Percentiles rank a stretch among this genome's conserved stretches.
Evolutionary conservation across 2,888 invertebrate species (phyloP).

Genomic region (Lagria hirta): DNA sequence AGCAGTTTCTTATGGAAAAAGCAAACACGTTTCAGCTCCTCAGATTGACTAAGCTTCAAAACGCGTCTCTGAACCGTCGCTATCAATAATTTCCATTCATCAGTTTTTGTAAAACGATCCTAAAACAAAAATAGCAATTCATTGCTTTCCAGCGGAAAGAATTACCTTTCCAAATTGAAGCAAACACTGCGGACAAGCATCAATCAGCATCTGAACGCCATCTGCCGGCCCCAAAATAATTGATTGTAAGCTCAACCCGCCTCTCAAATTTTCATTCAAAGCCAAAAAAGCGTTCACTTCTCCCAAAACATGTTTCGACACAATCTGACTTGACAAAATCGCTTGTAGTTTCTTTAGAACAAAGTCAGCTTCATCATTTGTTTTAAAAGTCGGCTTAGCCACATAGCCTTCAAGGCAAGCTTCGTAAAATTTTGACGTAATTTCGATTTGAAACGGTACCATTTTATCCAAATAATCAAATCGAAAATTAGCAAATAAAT

Average conservation of each 20-base stretch:
- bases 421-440: slow-evolving; percentile 47
- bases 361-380: slow-evolving; percentile 44
- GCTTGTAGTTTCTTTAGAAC: slow-evolving; percentile 57
- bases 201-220: slow-evolving; percentile 59
- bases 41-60: slow-evolving; percentile 44
- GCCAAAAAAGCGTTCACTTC: slow-evolving; percentile 66
- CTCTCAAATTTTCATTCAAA: slow-evolving; percentile 58
- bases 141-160: neutral
- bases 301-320: slow-evolving; percentile 59
- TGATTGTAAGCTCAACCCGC: slow-evolving; percentile 58
- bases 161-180: slow-evolving; percentile 67
- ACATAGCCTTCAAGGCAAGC: slow-evolving; percentile 39
- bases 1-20: slow-evolving; percentile 50
- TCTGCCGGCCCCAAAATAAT: slow-evolving; percentile 57
- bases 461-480: slow-evolving; percentile 57
- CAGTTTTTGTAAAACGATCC: slow-evolving; percentile 52
- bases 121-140: slow-evolving; percentile 33
- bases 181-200: slow-evolving; percentile 63
- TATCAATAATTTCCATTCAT: slow-evolving; percentile 55
- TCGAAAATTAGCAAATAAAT: slow-evolving; percentile 54
- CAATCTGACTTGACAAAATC: slow-evolving; percentile 59
- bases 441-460: slow-evolving; percentile 55
- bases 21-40: slow-evolving; percentile 45
- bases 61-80: slow-evolving; percentile 52
- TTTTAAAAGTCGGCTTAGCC: neutral